phyloP scores from a whole-genome alignment of 2,888 invertebrate species.

The Trichacis sp. region DNA sequence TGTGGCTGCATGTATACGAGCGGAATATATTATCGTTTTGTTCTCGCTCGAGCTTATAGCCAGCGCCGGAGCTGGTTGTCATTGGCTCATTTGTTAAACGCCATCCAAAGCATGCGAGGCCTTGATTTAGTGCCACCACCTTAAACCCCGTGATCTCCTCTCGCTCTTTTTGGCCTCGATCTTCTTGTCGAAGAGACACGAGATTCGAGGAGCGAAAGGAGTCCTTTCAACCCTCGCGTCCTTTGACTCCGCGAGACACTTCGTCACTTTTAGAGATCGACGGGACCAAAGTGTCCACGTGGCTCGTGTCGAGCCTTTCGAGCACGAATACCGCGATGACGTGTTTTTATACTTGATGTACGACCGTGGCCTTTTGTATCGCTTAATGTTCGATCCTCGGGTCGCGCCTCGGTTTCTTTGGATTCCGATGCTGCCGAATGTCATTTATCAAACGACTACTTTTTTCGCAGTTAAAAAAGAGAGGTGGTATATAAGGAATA shows the following conservation, averaged over 20 bases:
- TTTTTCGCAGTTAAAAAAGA: not conserved
- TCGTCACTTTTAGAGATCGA: slow-evolving; percentile 27
- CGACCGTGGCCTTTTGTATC: slow-evolving; percentile 27
- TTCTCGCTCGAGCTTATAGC: slow-evolving; percentile 55
- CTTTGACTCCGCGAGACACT: slow-evolving; percentile 38
- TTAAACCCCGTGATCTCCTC: slow-evolving; percentile 50
- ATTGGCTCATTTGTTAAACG: slow-evolving; percentile 70
- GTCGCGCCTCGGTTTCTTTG: slow-evolving; percentile 1
- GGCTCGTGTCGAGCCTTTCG: slow-evolving; percentile 27
- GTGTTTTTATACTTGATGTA: slow-evolving; percentile 35
- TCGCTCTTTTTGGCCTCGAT: slow-evolving; percentile 42
- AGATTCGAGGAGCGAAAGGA: slow-evolving; percentile 41
- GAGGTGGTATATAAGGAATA: no score
- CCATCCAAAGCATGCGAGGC: slow-evolving; percentile 69
- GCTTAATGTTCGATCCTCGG: slow-evolving; percentile 20
- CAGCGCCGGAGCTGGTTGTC: slow-evolving; percentile 63
- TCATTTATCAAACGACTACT: slow-evolving; percentile 1
- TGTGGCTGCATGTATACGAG: slow-evolving; percentile 49
- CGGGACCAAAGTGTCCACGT: slow-evolving; percentile 29
- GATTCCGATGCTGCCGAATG: slow-evolving; percentile 2
- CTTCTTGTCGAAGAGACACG: slow-evolving; percentile 59
- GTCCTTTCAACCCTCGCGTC: slow-evolving; percentile 41
- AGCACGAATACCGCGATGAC: slow-evolving; percentile 25
- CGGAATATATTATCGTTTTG: slow-evolving; percentile 69
- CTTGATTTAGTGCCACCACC: slow-evolving; percentile 69